These are phyloP conservation scores for Oligia latruncula DNA, from an alignment of 2,888 invertebrate species.

Conservation along the genomic window DNA sequence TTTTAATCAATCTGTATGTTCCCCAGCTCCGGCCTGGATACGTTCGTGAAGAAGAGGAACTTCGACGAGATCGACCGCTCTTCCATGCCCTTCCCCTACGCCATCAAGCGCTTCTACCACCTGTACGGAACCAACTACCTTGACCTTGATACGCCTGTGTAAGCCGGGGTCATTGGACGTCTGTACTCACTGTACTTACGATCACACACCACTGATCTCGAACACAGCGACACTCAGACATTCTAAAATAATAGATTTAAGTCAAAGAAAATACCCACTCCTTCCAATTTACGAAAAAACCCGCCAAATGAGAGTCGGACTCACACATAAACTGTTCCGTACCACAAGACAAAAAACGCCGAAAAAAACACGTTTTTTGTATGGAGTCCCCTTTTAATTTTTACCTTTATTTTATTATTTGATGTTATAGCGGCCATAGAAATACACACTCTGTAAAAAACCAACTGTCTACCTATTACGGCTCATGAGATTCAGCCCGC, in stretches of 20 bases:
- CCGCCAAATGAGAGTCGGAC: neutral
- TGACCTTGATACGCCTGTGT: slow-evolving; percentile 78
- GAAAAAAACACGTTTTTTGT: neutral
- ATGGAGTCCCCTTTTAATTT: neutral
- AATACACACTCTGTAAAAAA: neutral
- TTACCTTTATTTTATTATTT: neutral
- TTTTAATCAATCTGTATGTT: neutral
- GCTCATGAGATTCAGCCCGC: neutral
- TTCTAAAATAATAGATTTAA: neutral
- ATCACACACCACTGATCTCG: slow-evolving; percentile 16
- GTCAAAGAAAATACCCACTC: neutral
- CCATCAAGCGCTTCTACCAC: slow-evolving; percentile 89
- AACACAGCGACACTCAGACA: slow-evolving; percentile 13
- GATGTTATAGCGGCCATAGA: neutral
- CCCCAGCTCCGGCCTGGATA: slow-evolving; percentile 87
- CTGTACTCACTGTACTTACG: slow-evolving; percentile 27
- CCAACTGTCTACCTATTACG: neutral
- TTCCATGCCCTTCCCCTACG: slow-evolving; percentile 85
- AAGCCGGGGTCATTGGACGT: slow-evolving; percentile 67
- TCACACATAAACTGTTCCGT: neutral
- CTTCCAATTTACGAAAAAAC: neutral
- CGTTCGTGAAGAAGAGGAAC: slow-evolving; percentile 89
- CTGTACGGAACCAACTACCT: slow-evolving; percentile 88
- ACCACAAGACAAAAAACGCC: neutral
- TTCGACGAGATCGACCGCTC: slow-evolving; percentile 92